Base-by-base conservation (phyloP, 2,888 invertebrate genomes). In the Rotaria macrura region DNA sequence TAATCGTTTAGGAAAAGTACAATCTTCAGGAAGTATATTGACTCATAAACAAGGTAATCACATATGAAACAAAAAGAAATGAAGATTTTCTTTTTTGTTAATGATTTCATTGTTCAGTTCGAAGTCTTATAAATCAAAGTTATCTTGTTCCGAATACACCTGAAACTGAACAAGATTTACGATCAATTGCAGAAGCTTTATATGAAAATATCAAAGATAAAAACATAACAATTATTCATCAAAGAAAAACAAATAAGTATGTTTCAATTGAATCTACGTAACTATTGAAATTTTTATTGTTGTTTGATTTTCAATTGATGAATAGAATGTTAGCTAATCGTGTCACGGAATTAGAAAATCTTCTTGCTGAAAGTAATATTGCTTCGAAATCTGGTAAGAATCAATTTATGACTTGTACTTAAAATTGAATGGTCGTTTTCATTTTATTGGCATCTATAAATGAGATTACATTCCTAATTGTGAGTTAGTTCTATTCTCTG, bases 121-220 rank as follows among this genome's bases (percentile, higher is more conserved):
- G 43, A 43, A 79, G n/a, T 79, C 5, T 79, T 9, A 43, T 79
- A 0, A 43, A 79, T n/a, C 79, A 79, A 79, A 79, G 79, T 79
- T 43, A 79, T 43, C 7, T 25, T 40, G 12, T 79, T 25, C 43
- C 79, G 7, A 79, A 79, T 79, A 79, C 9, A 14, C 25, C 40
- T 0, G 79, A 40, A 4, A 79, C 40, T 43, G n/a, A 40, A 7
- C 25, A 40, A 43, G 79, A 79, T 79, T 43, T 79, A n/a, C 79
- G 79, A n/a, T 23, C 79, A 4, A 79, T 79, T 43, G 43, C 79
- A 23, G 79, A 79, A 79, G 43, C 43, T 25, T n/a, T 79, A 25
- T 79, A 43, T n/a, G 79, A 79, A 43, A 79, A 79, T 79, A 25
- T 79, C 0, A 79, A 79, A 43, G 79, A 79, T 43, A 79, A 79